Percentiles rank a stretch among this genome's conserved stretches.
phyloP scores from a whole-genome alignment of 2,113 vertebrate genomes.

The Xiphorhynchus elegans region DNA sequence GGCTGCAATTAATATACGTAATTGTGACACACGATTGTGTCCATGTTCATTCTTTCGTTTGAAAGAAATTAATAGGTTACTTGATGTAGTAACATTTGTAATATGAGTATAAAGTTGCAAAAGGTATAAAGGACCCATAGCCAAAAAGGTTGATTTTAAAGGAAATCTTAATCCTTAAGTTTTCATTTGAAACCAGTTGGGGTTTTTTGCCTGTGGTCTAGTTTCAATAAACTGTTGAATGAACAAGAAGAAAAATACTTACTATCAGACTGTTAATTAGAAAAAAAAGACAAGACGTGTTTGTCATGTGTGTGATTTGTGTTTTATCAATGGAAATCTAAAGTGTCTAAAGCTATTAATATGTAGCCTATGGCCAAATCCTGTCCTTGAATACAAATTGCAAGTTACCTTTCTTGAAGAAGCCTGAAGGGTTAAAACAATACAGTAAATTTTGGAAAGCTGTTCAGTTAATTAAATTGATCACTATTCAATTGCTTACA shows the following conservation, averaged over 20 bases:
- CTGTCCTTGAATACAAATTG: constrained; percentile 22
- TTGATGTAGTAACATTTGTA: not conserved
- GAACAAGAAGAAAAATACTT: not conserved
- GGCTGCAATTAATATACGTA: not conserved
- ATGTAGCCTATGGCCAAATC: not conserved
- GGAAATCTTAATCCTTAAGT: not conserved
- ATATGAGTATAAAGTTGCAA: not conserved
- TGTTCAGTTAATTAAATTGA: constrained; percentile 94
- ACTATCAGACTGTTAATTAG: not conserved
- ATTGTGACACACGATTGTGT: not conserved
- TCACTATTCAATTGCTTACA: constrained; percentile 90
- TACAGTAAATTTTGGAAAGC: constrained; percentile 85
- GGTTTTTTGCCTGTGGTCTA: not conserved
- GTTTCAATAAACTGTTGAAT: not conserved
- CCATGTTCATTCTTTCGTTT: not conserved
- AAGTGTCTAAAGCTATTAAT: not conserved
- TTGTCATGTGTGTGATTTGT: not conserved
- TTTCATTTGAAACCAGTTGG: not conserved
- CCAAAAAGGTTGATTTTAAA: constrained; percentile 24
- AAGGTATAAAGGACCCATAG: not conserved
- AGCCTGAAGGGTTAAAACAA: constrained; percentile 71
- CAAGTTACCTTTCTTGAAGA: constrained; percentile 40
- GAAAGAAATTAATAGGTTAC: not conserved
- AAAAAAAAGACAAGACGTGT: not conserved
- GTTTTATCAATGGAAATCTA: not conserved